These are phyloP conservation scores for Lamellibrachia columna DNA, from an alignment of 2,888 invertebrate genomes.

Conservation along the genomic window DNA sequence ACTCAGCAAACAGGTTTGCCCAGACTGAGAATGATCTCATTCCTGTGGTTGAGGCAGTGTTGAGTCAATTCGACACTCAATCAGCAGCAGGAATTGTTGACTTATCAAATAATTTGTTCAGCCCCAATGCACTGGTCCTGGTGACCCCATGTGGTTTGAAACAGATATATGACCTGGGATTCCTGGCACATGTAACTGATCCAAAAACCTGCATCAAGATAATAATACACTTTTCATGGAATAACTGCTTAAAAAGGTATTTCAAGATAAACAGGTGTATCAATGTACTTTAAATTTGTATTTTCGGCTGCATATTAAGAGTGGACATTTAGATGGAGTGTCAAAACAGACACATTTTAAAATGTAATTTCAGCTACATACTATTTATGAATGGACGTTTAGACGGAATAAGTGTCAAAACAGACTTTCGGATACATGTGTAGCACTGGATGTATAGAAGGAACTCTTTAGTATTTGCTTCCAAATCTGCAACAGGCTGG, in stretches of 20 bases:
- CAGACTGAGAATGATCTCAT: not conserved
- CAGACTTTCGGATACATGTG: too few relatives aligned
- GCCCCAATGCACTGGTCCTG: not conserved
- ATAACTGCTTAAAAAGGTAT: too few relatives aligned
- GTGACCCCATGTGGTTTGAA: not conserved
- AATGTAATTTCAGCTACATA: not conserved
- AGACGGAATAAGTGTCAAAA: not conserved
- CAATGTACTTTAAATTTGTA: not conserved
- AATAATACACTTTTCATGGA: too few relatives aligned
- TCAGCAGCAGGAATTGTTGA: not conserved
- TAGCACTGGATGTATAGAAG: too few relatives aligned
- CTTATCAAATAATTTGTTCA: not conserved
- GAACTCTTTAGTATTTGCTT: too few relatives aligned
- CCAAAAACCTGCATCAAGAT: too few relatives aligned
- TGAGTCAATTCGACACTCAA: not conserved
- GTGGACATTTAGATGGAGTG: not conserved
- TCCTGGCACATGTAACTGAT: too few relatives aligned
- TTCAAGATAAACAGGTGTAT: too few relatives aligned
- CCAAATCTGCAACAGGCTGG: not conserved
- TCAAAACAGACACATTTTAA: not conserved
- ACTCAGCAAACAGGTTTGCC: not conserved
- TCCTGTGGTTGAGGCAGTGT: not conserved
- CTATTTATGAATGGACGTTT: not conserved
- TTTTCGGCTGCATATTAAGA: not conserved
- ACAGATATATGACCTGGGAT: not conserved